Evolutionary conservation across 1,140 invertebrate genomes (phyloP).

Genomic region (Penaeus vannamei): DNA sequence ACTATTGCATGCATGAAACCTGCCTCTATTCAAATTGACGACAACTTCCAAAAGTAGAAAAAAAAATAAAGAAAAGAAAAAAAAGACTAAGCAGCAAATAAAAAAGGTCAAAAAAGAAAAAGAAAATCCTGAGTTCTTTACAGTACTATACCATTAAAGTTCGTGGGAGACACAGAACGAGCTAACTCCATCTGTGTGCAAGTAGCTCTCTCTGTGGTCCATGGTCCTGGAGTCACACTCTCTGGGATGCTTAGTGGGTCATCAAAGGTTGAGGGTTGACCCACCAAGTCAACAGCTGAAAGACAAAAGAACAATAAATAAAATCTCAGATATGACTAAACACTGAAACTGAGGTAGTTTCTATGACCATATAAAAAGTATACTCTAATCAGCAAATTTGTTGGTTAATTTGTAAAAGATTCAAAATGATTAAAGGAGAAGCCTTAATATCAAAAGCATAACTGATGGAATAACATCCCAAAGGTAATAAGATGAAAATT

Average conservation of each 20-base stretch:
- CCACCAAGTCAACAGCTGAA: constrained; percentile 54
- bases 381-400: too few species aligned
- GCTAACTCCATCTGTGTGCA: constrained; percentile 51
- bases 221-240: constrained; percentile 40
- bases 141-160: constrained; percentile 20
- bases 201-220: not conserved
- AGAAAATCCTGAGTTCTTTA: not conserved
- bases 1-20: too few species aligned
- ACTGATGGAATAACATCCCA: too few species aligned
- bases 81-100: not conserved
- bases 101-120: not conserved
- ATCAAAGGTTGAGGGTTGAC: constrained; percentile 38
- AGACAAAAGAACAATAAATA: not conserved
- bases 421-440: too few species aligned
- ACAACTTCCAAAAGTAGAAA: too few species aligned
- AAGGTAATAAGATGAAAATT: too few species aligned
- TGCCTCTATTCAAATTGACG: too few species aligned
- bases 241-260: constrained; percentile 56
- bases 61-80: not conserved
- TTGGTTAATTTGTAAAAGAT: too few species aligned
- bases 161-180: constrained; percentile 31
- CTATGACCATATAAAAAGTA: too few species aligned
- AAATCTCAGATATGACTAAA: not conserved
- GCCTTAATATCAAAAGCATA: too few species aligned
- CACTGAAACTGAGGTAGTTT: too few species aligned